A percentile compares a stretch with the other conserved stretches of the same genome.
These are phyloP conservation scores for Lepus timidus DNA, from an alignment of 2,113 vertebrate genomes.

Conservation along the genomic window DNA sequence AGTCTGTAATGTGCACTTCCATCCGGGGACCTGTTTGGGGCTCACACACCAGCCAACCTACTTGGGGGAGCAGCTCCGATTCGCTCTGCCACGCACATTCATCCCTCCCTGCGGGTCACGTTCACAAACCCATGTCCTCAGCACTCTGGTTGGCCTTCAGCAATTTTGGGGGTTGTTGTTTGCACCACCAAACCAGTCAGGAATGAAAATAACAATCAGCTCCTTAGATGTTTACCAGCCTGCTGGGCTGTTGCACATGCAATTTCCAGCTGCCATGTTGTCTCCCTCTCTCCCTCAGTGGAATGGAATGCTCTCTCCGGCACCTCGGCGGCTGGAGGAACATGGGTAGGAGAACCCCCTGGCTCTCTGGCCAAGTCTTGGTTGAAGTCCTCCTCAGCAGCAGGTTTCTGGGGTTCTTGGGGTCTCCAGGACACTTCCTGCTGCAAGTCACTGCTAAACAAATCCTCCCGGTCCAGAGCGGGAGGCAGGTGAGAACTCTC, in stretches of 20 bases:
- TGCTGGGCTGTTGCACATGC: constrained; percentile 73
- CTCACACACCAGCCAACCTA: background rate
- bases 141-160: constrained; percentile 29
- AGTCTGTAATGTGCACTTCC: constrained; percentile 59
- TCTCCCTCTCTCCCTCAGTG: constrained; percentile 69
- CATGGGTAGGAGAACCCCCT: constrained; percentile 65
- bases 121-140: constrained; percentile 62
- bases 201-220: constrained; percentile 84
- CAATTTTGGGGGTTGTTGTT: constrained; percentile 72
- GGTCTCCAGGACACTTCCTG: constrained; percentile 78
- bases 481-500: constrained; percentile 84
- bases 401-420: constrained; percentile 78
- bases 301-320: constrained; percentile 71
- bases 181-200: constrained; percentile 75
- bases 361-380: constrained; percentile 47
- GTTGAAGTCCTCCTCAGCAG: constrained; percentile 66
- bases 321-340: constrained; percentile 61
- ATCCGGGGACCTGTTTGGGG: background rate
- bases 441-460: constrained; percentile 80
- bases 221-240: constrained; percentile 79
- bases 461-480: constrained; percentile 76
- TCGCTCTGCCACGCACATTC: constrained; percentile 36
- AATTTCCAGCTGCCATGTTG: constrained; percentile 82
- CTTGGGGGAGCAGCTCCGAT: constrained; percentile 23
- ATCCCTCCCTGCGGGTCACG: background rate